A percentile compares a stretch with the other conserved stretches of the same genome.
phyloP scores from a whole-genome alignment of 2,113 vertebrate genomes.

The Pipra filicauda region DNA sequence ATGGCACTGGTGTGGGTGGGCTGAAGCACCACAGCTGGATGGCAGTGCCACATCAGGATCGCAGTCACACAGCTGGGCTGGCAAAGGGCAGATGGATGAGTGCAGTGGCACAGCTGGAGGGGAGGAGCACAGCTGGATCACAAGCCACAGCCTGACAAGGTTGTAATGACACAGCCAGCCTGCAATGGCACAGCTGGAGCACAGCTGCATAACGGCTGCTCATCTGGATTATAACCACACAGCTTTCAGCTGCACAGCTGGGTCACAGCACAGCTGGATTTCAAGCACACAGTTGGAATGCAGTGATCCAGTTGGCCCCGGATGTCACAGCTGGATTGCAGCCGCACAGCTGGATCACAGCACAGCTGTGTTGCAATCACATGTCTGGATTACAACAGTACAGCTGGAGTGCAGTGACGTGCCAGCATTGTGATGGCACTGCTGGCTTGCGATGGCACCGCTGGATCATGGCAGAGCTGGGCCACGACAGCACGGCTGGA shows the following conservation, averaged over 20 bases:
- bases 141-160: not conserved
- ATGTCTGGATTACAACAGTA: not conserved
- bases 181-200: not conserved
- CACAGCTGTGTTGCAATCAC: not conserved
- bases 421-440: not conserved
- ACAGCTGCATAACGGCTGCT: not conserved
- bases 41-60: not conserved
- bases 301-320: not conserved
- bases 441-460: fast-evolving
- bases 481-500: not conserved
- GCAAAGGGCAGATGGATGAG: not conserved
- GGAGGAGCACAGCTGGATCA: not conserved
- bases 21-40: not conserved
- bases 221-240: not conserved
- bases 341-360: not conserved
- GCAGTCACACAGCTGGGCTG: not conserved
- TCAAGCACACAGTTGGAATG: not conserved
- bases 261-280: not conserved
- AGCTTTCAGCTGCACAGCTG: not conserved
- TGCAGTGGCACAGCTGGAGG: not conserved
- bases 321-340: not conserved
- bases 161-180: not conserved
- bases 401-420: not conserved
- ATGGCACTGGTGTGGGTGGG: not conserved
- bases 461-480: not conserved